A percentile compares a stretch with the other conserved stretches of the same genome.
Evolutionary conservation across 2,113 vertebrate species (phyloP).

Genomic region (Canis aureus): DNA sequence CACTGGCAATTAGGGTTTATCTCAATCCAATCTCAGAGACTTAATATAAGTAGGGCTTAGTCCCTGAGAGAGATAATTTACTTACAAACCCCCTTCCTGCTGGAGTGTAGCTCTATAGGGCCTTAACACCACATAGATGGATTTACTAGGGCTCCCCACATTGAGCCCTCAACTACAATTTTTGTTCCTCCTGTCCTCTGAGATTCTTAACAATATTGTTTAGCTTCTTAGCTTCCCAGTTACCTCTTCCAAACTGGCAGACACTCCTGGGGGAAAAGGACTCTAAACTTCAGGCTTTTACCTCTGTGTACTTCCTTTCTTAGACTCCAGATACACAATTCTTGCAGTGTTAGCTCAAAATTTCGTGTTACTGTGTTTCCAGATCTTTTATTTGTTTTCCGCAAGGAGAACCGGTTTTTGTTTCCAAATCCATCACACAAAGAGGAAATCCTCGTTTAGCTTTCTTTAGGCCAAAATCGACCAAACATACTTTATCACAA

Average conservation of each 20-base stretch:
- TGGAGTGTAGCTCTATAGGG: accelerated
- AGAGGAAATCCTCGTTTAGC: not conserved
- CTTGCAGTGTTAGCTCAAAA: not conserved
- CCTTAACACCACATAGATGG: not conserved
- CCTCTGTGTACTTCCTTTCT: no score
- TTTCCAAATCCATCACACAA: not conserved
- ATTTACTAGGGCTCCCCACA: not conserved
- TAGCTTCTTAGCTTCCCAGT: accelerated
- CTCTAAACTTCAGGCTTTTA: not conserved
- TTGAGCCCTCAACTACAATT: accelerated
- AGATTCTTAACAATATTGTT: not conserved
- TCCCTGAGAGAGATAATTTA: not conserved
- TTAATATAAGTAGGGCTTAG: not conserved
- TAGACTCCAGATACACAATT: not conserved
- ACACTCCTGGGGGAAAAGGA: not conserved
- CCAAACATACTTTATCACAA: not conserved
- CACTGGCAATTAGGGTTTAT: not conserved
- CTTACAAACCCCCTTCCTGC: not conserved
- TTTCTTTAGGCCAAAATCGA: not conserved
- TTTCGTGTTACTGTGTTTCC: not conserved
- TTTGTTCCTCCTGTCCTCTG: no score
- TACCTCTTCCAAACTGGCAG: not conserved
- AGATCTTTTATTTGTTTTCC: not conserved
- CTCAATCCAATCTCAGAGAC: not conserved
- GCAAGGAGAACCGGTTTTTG: not conserved